phyloP scores from a whole-genome alignment of 2,888 invertebrate genomes.

The Coenonympha arcania region DNA sequence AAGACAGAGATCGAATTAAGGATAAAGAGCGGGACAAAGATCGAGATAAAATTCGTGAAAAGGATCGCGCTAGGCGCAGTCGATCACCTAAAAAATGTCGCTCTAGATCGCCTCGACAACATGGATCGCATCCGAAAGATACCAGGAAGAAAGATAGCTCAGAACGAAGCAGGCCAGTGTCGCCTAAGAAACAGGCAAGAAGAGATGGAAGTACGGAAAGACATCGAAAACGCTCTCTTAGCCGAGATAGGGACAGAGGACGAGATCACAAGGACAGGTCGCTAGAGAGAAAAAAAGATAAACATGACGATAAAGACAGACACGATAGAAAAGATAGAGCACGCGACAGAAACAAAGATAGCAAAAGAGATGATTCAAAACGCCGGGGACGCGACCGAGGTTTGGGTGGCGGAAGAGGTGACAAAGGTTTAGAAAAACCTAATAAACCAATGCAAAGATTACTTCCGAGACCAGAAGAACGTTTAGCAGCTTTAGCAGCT shows the following conservation, averaged over 20 bases:
- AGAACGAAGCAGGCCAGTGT: constrained; percentile 65
- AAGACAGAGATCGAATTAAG: constrained; percentile 63
- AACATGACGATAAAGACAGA: constrained; percentile 74
- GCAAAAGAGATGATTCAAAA: constrained; percentile 69
- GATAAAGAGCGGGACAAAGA: constrained; percentile 64
- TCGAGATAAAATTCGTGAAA: constrained; percentile 60
- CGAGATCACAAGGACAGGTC: constrained; percentile 68
- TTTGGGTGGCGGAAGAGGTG: constrained; percentile 58
- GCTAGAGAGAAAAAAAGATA: constrained; percentile 67
- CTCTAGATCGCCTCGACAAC: constrained; percentile 61
- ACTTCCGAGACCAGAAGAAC: constrained; percentile 77
- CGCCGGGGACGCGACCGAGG: constrained; percentile 67
- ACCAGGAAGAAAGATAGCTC: constrained; percentile 64
- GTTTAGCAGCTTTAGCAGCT: constrained; percentile 75
- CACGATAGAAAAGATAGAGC: constrained; percentile 81
- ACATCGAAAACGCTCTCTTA: constrained; percentile 56
- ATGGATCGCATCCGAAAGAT: constrained; percentile 59
- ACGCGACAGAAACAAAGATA: constrained; percentile 75
- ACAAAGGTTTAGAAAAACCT: constrained; percentile 76
- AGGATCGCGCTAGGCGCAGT: constrained; percentile 67
- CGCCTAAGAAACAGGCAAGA: constrained; percentile 63
- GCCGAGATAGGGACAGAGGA: constrained; percentile 71
- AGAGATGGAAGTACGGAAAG: constrained; percentile 60
- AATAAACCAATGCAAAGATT: constrained; percentile 77
- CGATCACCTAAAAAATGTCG: constrained; percentile 65